Percentiles rank a stretch among this genome's conserved stretches.
Evolutionary conservation across 2,797 vertebrate species (phyloP).

Genomic region (Ibycter americanus): DNA sequence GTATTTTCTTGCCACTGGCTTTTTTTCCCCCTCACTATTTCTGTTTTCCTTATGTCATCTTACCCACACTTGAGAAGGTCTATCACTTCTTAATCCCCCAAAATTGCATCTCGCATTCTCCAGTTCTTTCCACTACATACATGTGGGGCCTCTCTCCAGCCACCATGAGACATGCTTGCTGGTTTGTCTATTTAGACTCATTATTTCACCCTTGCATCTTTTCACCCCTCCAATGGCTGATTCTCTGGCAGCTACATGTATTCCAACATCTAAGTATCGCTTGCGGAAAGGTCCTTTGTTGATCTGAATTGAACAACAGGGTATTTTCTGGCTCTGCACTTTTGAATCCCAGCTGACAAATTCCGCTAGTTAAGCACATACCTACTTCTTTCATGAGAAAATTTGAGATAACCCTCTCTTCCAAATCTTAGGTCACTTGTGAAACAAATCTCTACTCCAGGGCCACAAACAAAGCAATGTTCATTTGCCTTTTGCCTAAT

Average conservation of each 20-base stretch:
- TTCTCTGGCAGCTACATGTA: accelerated
- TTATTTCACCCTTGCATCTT: not conserved
- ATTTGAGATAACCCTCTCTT: not conserved
- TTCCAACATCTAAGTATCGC: accelerated
- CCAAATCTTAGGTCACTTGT: not conserved
- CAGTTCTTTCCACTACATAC: not conserved
- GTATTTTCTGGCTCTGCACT: not conserved
- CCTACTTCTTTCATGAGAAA: not conserved
- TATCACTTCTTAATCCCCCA: not conserved
- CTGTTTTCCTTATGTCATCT: not conserved
- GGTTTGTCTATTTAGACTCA: not conserved
- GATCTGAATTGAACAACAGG: not conserved
- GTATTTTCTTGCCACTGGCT: not conserved
- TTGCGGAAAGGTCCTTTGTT: not conserved
- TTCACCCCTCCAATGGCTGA: not conserved
- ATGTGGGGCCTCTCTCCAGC: accelerated
- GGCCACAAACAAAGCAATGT: not conserved
- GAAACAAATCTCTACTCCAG: not conserved
- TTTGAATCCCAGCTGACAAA: not conserved
- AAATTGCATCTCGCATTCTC: not conserved
- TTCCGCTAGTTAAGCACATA: not conserved
- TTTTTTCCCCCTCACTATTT: not conserved
- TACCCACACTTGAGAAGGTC: not conserved
- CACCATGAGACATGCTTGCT: accelerated
- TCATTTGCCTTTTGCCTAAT: not conserved